Conservation (phyloP, 2,113 vertebrate genomes). For the Ictalurus punctatus region DNA sequence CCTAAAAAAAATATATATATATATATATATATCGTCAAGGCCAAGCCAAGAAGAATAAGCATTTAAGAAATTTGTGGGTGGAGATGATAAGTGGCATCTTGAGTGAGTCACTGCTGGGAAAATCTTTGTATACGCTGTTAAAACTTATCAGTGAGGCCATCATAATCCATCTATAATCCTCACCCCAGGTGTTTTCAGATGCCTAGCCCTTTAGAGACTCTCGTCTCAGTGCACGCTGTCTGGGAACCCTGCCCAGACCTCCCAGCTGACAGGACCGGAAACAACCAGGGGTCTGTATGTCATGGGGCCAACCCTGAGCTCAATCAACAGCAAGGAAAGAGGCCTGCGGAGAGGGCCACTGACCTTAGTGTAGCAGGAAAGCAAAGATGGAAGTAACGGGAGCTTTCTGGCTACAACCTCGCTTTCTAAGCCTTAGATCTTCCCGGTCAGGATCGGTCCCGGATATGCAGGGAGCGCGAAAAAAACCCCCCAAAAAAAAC, state of each 20-base stretch:
- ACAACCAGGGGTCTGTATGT: constrained; percentile 15
- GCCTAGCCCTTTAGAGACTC: constrained; percentile 1
- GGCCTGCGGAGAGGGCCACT: not conserved
- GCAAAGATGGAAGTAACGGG: not conserved
- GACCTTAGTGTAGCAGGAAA: not conserved
- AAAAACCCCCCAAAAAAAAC: not conserved
- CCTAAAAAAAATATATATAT: not conserved
- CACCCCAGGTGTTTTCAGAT: constrained; percentile 19
- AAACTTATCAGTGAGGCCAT: not conserved
- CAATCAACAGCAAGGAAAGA: not conserved
- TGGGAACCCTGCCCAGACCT: constrained; percentile 36
- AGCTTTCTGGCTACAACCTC: not conserved
- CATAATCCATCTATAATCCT: constrained; percentile 4
- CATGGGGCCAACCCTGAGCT: constrained; percentile 7
- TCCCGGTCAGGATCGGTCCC: not conserved
- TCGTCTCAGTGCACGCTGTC: constrained; percentile 6
- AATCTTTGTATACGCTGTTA: not conserved
- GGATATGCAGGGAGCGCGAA: not conserved
- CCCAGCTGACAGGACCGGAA: constrained; percentile 23
- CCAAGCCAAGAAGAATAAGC: not conserved
- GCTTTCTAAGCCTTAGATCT: not conserved
- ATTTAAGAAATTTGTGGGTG: not conserved
- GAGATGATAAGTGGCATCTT: not conserved
- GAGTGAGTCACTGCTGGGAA: constrained; percentile 5
- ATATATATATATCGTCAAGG: not conserved